Percentiles rank a stretch among this genome's conserved stretches.
These are phyloP conservation scores for Pitta sordida DNA, from an alignment of 2,113 vertebrate genomes.

Conservation along the genomic window DNA sequence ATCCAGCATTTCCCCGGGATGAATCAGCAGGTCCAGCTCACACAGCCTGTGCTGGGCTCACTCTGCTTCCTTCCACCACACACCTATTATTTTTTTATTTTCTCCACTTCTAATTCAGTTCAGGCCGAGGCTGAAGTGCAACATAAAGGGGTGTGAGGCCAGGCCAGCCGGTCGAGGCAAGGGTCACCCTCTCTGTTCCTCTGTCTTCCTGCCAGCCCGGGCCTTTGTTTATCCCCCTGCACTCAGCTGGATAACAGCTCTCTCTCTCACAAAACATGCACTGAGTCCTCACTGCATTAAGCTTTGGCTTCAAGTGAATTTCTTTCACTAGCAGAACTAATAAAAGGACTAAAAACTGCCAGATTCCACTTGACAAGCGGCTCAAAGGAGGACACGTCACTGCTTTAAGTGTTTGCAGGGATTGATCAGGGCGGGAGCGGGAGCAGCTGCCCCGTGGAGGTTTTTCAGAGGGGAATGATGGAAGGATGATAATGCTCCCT, in stretches of 20 bases:
- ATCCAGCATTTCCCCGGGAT: neutral
- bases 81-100: neutral
- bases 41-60: neutral
- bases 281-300: constrained; percentile 52
- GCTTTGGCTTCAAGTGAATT: constrained; percentile 32
- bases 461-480: neutral
- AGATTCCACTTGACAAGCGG: constrained; percentile 47
- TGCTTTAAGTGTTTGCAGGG: constrained; percentile 18
- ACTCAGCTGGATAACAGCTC: neutral
- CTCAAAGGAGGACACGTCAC: neutral
- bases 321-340: constrained; percentile 62
- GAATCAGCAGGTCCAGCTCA: neutral
- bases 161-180: neutral
- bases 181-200: neutral
- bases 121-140: neutral
- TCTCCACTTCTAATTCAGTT: neutral
- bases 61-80: neutral
- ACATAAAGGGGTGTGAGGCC: neutral
- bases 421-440: constrained; percentile 26
- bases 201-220: neutral
- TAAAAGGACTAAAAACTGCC: constrained; percentile 59
- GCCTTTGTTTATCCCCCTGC: neutral
- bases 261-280: neutral
- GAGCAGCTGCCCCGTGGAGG: constrained; percentile 18
- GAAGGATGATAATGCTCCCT: neutral